Base-by-base conservation (phyloP, 2,888 invertebrate genomes). In the Prosapia bicincta region DNA sequence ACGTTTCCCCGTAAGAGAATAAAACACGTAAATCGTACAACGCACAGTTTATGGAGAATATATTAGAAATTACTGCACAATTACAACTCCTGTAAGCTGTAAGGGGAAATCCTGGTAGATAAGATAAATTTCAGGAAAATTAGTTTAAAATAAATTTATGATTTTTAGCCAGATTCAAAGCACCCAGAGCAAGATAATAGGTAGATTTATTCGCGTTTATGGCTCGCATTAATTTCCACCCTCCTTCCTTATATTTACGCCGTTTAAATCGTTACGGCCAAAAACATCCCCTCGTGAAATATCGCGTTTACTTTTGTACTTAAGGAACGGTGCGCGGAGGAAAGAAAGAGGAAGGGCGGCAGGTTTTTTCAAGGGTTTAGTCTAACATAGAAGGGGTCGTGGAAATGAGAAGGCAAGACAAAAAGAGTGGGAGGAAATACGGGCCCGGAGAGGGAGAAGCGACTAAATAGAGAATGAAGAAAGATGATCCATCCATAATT, bases 401-500 rank as follows among this genome's bases (percentile, higher is more conserved):
- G 20, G 54, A 54, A 54, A n/a, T 54, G 54, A 54, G 54, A 54
- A 54, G 20, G 3, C 54, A 20, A 54, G 54, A 54, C 54, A 54
- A 54, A 54, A 54, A 38, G 3, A 54, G 54, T 54, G 54, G 54
- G 54, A 54, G 54, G 54, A 54, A 54, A 13, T 70, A 13, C 25
- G 70, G 38, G 38, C 23, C 38, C 38, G 6, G 30, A 13, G 28
- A 70, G 43, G 70, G 38, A 76, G 38, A 76, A 20, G 20, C 20
- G 20, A 54, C 54, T 54, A 54, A 54, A 54, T 54, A 54, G 54
- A 54, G 54, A 54, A 54, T 54, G 54, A 54, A 54, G 54, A 20
- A 54, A 54, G 54, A 54, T 54, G 54, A 54, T 54, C 54, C 54
- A 3, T 54, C 20, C 54, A 54, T 54, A 54, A 54, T 54, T 54